Evolutionary conservation across 2,797 vertebrate genomes (phyloP), one percentile per base, ranked within the genome.

Genomic region (Martes flavigula): DNA sequence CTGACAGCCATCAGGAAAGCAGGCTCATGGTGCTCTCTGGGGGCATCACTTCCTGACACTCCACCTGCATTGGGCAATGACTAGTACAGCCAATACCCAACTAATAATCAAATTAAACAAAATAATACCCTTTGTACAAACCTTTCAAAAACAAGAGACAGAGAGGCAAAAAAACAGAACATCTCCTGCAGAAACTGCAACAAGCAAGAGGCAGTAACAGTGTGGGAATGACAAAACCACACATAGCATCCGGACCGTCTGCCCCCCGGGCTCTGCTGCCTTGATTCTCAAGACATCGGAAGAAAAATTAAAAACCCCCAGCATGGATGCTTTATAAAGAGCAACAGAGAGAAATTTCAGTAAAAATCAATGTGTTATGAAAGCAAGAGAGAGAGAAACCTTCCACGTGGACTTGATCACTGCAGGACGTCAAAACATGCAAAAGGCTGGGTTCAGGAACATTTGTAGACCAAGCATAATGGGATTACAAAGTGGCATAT

Each of bases 161-260:
- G 8, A 88, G n/a, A 91, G 38, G 91, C 58, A 87, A 75, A 83
- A 95, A 95, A 96, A 58, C 72, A 94, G 81, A 92, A 58, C 5
- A 54, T 30, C 21, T 25, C 17, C 62, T 94, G 77, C 40, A 87
- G 91, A 35, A 92, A 51, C 13, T 40, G 51, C 14, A 43, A 60
- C 78, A 68, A 86, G 40, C 18, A 30, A 79, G 38, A 77, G 56
- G 48, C 30, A 21, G 12, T 32, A 43, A 64, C 46, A 10, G 27
- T 30, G 38, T 89, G 73, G 23, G 20, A 79, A 91, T 12, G 21
- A 87, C 66, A 81, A 73, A 91, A 51, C 38, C 35, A 48, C 38
- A 35, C 7, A 17, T 0, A 60, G 92, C 43, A 60, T 40, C 72
- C 72, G n/a, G 54, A 73, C 38, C n/a, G 8, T 58, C 1, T 11